Base-by-base conservation (phyloP, 2,797 vertebrate species). In the Scyliorhinus canicula region DNA sequence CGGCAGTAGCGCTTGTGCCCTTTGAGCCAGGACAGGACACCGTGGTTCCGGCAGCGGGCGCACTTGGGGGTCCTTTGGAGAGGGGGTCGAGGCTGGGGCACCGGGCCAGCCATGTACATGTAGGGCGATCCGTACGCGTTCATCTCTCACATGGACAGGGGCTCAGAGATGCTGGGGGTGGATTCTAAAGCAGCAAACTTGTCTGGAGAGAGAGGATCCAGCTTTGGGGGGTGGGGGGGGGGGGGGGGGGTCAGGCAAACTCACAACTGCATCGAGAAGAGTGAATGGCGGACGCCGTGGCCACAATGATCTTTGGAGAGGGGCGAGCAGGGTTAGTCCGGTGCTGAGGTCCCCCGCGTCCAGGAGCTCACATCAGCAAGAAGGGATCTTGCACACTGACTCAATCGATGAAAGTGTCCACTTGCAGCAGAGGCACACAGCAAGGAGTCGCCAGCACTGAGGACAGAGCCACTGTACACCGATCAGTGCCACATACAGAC, bases 1-100 rank as follows among this genome's bases (percentile, higher is more conserved):
- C 99, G 98, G 96, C 99, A 99, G 97, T 99, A 99, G 95, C 99
- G 98, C 96, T 99, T 99, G 98, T 99, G 98, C 95, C 99, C 99
- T 96, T 99, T 99, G 95, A 99, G 98, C 98, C 98, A 99, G 55
- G 98, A 99, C 47, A 99, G 98, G 95, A 99, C 99, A 79, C 99
- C 98, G 96, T 99, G 99, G 97, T 99, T 99, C 95, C 99, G 97
- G 97, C 99, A 99, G 65, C 99, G 98, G 84, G 99, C 99, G 96
- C 99, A 99, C 96, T 99, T 99, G 3, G 99, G 99, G 77, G 99
- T 99, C 96, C 99, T 98, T 97, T 99, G 99, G 63, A 99, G 97
- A 85, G 98, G 98, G 44, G 98, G 98, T 95, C 99, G 98, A 79
- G 98, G 98, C 96, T 98, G 99, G 21, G 98, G 98, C 96, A 99